phyloP scores from a whole-genome alignment of 2,888 invertebrate genomes.

The Carterocephalus palaemon region DNA sequence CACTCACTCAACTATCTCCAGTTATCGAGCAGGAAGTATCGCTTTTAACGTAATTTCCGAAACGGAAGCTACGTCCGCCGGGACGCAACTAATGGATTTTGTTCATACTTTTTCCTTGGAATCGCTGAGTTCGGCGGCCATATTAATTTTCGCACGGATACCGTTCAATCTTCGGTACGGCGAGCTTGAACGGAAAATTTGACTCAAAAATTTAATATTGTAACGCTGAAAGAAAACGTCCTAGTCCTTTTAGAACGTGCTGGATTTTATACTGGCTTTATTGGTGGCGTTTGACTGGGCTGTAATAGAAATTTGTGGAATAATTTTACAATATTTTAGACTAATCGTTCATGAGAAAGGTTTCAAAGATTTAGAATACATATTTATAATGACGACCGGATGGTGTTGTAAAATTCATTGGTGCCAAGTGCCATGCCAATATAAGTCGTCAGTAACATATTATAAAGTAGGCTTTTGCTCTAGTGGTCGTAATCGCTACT shows the following conservation, averaged over 20 bases:
- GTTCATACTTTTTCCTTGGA: constrained; percentile 49
- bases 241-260: background rate
- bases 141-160: constrained; percentile 26
- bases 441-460: no score
- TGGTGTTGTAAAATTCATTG: no score
- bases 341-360: no score
- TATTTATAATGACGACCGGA: no score
- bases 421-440: no score
- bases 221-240: constrained; percentile 5
- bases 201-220: constrained; percentile 18
- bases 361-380: no score
- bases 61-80: constrained; percentile 60
- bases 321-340: no score
- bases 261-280: no score
- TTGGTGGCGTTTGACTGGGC: no score
- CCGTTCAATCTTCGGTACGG: constrained; percentile 20
- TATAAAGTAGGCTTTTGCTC: no score
- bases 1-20: constrained; percentile 53
- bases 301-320: no score
- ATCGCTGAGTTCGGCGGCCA: constrained; percentile 24
- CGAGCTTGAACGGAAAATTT: constrained; percentile 17
- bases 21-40: constrained; percentile 65
- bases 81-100: constrained; percentile 70
- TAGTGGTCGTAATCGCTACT: no score
- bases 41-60: constrained; percentile 75